Base-by-base conservation (phyloP, 2,888 invertebrate genomes). In the Drosophila rubida region DNA sequence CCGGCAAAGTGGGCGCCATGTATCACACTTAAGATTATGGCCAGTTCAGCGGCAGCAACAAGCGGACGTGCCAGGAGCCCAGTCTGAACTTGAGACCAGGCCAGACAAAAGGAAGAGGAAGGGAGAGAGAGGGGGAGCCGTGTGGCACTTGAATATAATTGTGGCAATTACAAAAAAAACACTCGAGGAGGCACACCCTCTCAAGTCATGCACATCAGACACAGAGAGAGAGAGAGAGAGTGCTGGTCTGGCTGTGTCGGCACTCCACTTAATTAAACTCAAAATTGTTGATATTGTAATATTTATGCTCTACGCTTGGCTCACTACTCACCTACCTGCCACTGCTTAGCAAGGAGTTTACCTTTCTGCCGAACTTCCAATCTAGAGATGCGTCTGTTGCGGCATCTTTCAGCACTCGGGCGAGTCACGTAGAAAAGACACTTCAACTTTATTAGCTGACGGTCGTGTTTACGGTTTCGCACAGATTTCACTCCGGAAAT, bases 231-330 rank as follows among this genome's bases (percentile, higher is more conserved):
- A 53, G 8, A 45, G 11, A 53, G 2, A 37, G n/a, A 32, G 42
- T 25, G 44, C 9, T 44, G 22, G 39, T 53, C 41, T 60, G 30
- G 13, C 44, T 54, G 37, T 51, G 48, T 60, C 35, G 66, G 55
- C 70, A 76, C 74, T 76, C 68, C 69, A 67, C 68, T 77, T 82
- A 82, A 80, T 82, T 82, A 80, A 80, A 80, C 69, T 80, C 45
- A 62, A 80, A 82, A 70, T 66, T 75, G 74, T 83, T 80, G 69
- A 66, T 69, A 73, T 67, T 76, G 66, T 60, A 59, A 50, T 67
- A 81, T 70, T 74, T 72, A 61, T 78, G 55, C 46, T 57, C 55
- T 45, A 1, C 39, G 57, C 50, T 62, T 58, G 59, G 41, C 13
- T 27, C 25, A 39, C 57, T 48, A 30, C 55, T 39, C 32, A 32